Evolutionary conservation across 2,888 invertebrate species (phyloP).

Genomic region (Pheosia gnoma): DNA sequence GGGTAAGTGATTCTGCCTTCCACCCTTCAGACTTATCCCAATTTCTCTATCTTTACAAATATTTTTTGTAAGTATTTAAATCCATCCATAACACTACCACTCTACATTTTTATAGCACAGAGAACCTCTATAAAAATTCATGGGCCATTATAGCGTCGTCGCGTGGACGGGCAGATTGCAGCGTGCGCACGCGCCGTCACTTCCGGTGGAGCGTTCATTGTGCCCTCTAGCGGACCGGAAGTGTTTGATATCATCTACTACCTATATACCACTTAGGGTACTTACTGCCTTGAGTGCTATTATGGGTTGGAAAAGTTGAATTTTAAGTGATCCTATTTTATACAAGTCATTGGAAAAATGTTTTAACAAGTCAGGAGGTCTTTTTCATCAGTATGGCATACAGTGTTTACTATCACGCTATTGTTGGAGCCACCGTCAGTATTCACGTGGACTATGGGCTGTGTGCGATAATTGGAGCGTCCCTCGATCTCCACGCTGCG

Average conservation of each 20-base stretch:
- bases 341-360: too few relatives aligned
- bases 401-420: not conserved
- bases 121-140: slow-evolving; percentile 43
- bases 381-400: not conserved
- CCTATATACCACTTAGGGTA: slow-evolving; percentile 31
- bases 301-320: not conserved
- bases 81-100: not conserved
- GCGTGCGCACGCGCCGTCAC: slow-evolving; percentile 70
- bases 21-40: too few relatives aligned
- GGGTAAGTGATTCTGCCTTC: too few relatives aligned
- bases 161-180: slow-evolving; percentile 47
- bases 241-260: slow-evolving; percentile 64
- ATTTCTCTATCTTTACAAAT: too few relatives aligned
- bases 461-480: slow-evolving; percentile 52
- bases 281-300: slow-evolving; percentile 30
- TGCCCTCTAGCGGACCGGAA: slow-evolving; percentile 59
- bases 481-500: slow-evolving; percentile 59
- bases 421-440: not conserved
- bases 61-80: not conserved
- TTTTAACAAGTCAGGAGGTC: too few relatives aligned
- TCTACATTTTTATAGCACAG: slow-evolving; percentile 19
- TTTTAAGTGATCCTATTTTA: too few relatives aligned
- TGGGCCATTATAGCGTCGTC: slow-evolving; percentile 26
- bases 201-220: slow-evolving; percentile 65
- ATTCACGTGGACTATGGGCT: not conserved